Conservation (phyloP, 2,113 vertebrate species). For the Ursus arctos region DNA sequence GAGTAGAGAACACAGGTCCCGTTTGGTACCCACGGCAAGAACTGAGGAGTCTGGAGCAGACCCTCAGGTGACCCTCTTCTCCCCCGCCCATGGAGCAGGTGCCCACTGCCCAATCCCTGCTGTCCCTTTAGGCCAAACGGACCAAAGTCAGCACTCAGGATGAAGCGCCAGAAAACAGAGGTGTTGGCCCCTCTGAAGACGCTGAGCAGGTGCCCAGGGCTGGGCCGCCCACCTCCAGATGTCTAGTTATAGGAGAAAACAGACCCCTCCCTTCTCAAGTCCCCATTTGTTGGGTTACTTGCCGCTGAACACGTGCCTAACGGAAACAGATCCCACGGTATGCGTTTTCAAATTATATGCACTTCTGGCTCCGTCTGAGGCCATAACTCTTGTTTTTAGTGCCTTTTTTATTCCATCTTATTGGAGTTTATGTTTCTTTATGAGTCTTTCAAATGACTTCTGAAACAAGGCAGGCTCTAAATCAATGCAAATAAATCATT, state of each 20-base stretch:
- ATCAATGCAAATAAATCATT: neutral
- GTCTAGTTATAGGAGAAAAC: neutral
- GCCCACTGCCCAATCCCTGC: rapidly evolving
- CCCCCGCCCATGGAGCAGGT: neutral
- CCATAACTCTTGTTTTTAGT: no score
- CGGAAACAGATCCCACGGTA: neutral
- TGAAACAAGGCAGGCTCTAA: neutral
- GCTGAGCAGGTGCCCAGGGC: neutral
- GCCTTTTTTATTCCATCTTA: neutral
- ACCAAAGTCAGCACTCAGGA: neutral
- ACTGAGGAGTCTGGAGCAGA: neutral
- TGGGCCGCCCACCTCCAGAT: neutral
- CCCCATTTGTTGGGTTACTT: neutral
- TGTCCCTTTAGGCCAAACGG: neutral
- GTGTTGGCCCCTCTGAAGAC: no score
- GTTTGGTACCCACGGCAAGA: neutral
- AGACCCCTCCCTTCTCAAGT: neutral
- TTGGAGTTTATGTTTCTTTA: neutral
- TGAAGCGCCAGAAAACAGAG: neutral
- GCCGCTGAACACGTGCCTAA: no score
- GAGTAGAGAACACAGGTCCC: neutral
- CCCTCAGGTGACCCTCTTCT: neutral
- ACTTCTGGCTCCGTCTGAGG: neutral
- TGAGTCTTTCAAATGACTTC: neutral
- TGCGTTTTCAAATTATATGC: neutral